phyloP scores from a whole-genome alignment of 2,113 vertebrate genomes.

The Gymnocephalus cernua region DNA sequence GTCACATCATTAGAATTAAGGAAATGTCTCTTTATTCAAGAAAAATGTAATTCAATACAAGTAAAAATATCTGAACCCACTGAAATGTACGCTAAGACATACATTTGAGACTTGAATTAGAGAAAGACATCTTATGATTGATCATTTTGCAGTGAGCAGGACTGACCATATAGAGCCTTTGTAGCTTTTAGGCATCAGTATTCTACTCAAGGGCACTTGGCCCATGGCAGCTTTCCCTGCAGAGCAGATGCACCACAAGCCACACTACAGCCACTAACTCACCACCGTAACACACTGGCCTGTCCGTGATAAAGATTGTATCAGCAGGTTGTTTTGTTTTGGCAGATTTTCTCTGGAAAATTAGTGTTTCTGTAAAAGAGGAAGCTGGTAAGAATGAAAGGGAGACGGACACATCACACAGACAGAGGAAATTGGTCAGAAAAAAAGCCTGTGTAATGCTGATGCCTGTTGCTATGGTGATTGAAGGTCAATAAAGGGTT shows the following conservation, averaged over 20 bases:
- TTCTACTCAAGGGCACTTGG: slow-evolving; percentile 46
- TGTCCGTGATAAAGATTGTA: slow-evolving; percentile 10
- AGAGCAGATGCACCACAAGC: slow-evolving; percentile 35
- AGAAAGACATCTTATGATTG: background rate
- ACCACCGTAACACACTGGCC: background rate
- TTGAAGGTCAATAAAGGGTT: slow-evolving; percentile 78
- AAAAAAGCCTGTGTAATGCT: slow-evolving; percentile 63
- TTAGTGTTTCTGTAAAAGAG: background rate
- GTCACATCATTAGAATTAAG: background rate
- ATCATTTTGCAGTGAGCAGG: slow-evolving; percentile 8
- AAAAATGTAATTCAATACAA: background rate
- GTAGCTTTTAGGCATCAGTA: slow-evolving; percentile 24
- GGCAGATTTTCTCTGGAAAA: slow-evolving; percentile 3
- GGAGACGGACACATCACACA: slow-evolving; percentile 67
- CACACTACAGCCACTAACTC: background rate
- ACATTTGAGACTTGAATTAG: background rate
- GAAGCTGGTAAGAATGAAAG: background rate
- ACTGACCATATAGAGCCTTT: slow-evolving; percentile 23
- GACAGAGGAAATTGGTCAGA: slow-evolving; percentile 79
- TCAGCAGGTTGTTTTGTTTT: slow-evolving; percentile 12
- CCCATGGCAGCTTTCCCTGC: slow-evolving; percentile 12
- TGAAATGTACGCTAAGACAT: background rate
- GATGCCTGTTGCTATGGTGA: slow-evolving; percentile 80
- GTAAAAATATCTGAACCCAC: background rate
- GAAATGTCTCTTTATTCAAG: background rate